Base-by-base conservation (phyloP, 2,797 vertebrate genomes). In the Orientallactaga sibirica region DNA sequence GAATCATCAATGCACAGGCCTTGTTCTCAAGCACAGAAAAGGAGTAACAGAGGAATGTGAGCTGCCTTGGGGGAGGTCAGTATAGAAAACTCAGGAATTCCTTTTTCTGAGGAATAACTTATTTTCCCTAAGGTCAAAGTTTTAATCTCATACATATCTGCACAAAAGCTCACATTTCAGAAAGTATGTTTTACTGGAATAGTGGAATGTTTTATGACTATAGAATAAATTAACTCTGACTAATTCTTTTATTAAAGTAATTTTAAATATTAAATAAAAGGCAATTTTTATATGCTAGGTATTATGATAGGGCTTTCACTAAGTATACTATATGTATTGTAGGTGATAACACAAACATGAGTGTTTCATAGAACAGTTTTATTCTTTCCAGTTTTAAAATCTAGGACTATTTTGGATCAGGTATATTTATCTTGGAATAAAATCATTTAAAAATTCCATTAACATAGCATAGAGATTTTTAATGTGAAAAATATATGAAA, bases 381-480 rank as follows among this genome's bases (percentile, higher is more conserved):
- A 3, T 81, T 7, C 7, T 81, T 61, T 55, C 43, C 10, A 55
- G 11, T 66, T 68, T 83, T 90, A 77, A 93, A 92, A 84, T 81
- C 61, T 62, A 92, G 48, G 73, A 55, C 91, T 85, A 25, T 77
- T 93, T 96, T 80, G 90, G 62, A 19, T 67, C 33, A 83, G 24
- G 55, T 90, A 25, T 68, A 77, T 86, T 95, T 85, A 74, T 90
- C 20, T 90, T 88, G 64, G 83, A 80, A 80, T 70, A 88, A 92
- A 87, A 88, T 62, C 48, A 27, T 79, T 92, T 81, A 9, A 18
- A 76, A 88, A 76, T 95, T 62, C n/a, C 16, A 79, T n/a, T 84
- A 85, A 20, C 55, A 7, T 76, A 80, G 27, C 33, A 16, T 41
- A 20, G 91, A 76, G 52, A 70, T 33, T 94, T 93, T 90, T 18